Conservation (phyloP, 2,888 invertebrate species). For the Callimorpha dominula region DNA sequence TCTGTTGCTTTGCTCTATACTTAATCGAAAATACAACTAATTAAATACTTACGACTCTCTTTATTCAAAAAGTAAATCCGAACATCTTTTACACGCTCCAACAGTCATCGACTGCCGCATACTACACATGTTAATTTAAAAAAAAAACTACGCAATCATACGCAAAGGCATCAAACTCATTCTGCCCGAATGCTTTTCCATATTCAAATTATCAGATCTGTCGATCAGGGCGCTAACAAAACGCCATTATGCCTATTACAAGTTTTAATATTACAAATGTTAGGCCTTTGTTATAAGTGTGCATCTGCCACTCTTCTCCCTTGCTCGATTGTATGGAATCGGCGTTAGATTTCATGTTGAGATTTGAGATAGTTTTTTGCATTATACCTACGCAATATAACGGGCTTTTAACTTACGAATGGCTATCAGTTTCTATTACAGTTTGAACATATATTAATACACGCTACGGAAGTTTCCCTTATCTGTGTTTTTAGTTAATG, state of each 20-base stretch:
- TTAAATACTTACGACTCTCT: background rate
- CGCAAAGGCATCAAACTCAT: constrained; percentile 58
- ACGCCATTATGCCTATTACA: constrained; percentile 69
- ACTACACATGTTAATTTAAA: constrained; percentile 22
- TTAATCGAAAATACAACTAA: background rate
- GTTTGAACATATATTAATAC: too few species aligned
- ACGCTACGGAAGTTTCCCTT: too few species aligned
- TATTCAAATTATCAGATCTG: constrained; percentile 84
- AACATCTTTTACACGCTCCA: constrained; percentile 29
- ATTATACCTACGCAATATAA: constrained; percentile 47
- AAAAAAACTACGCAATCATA: constrained; percentile 46
- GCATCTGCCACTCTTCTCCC: constrained; percentile 79
- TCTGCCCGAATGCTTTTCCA: constrained; percentile 76
- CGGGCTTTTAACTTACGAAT: constrained; percentile 25
- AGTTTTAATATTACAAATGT: constrained; percentile 73
- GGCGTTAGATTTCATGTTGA: constrained; percentile 75
- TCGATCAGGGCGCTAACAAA: constrained; percentile 79
- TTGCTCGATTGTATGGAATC: constrained; percentile 70
- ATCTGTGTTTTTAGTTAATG: too few species aligned
- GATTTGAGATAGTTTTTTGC: constrained; percentile 60
- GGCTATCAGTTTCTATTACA: background rate
- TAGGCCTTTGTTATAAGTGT: constrained; percentile 70
- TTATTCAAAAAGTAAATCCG: constrained; percentile 4
- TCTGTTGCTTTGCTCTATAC: background rate
- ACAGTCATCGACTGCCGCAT: constrained; percentile 23